phyloP scores from a whole-genome alignment of 1,140 invertebrate genomes.

The Meloidogyne hapla region DNA sequence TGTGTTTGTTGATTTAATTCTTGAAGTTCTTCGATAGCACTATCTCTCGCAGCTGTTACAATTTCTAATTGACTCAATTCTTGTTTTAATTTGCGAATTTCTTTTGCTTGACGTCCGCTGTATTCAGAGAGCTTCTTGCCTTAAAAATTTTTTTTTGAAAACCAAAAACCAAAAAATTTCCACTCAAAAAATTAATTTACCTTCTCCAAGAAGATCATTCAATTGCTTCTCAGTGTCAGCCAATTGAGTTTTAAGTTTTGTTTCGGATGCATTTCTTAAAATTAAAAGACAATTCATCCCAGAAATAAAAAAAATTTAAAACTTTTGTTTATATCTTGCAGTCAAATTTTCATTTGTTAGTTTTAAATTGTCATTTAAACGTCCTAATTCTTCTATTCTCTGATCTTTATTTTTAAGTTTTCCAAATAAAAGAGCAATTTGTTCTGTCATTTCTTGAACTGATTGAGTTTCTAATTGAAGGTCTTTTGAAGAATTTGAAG shows the following conservation, averaged over 20 bases:
- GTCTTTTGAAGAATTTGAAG: not conserved
- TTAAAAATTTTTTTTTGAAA: constrained; percentile 19
- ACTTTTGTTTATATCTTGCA: constrained; percentile 50
- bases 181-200: constrained; percentile 31
- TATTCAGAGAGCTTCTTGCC: constrained; percentile 33
- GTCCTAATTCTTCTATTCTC: constrained; percentile 45
- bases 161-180: not conserved
- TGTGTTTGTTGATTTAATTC: constrained; percentile 31
- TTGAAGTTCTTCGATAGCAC: constrained; percentile 37
- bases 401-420: constrained; percentile 48
- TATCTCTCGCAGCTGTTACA: constrained; percentile 38
- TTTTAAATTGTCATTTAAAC: constrained; percentile 44
- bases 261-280: constrained; percentile 35
- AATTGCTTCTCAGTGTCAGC: constrained; percentile 54
- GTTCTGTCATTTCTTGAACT: constrained; percentile 17
- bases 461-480: not conserved
- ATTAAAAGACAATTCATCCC: not conserved
- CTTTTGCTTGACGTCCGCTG: constrained; percentile 37
- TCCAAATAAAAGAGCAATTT: constrained; percentile 40
- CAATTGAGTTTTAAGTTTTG: constrained; percentile 54
- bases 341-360: constrained; percentile 42
- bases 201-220: constrained; percentile 53
- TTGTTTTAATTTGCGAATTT: constrained; percentile 40
- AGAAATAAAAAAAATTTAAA: not conserved
- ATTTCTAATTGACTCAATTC: constrained; percentile 36